phyloP scores from a whole-genome alignment of 2,113 vertebrate genomes.

The Probosciger aterrimus region DNA sequence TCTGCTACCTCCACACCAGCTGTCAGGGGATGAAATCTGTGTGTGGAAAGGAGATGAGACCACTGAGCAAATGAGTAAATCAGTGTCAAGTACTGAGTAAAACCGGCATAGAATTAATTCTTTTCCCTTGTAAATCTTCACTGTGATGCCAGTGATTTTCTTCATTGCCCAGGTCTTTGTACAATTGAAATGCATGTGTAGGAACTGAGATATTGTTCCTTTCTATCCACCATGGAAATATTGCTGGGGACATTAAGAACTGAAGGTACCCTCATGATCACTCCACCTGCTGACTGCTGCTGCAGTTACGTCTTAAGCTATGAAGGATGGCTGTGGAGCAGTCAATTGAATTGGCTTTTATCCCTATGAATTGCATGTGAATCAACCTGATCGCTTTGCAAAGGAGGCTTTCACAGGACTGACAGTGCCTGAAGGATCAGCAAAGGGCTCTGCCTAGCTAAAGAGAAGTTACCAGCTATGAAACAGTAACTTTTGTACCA shows the following conservation, averaged over 20 bases:
- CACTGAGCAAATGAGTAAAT: neutral
- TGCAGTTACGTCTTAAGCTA: neutral
- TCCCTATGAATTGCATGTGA: accelerated
- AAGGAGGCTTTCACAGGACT: neutral
- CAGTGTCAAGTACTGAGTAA: neutral
- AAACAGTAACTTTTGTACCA: neutral
- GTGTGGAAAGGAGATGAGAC: neutral
- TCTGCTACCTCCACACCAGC: neutral
- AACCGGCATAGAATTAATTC: neutral
- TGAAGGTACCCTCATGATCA: neutral
- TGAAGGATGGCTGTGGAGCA: neutral
- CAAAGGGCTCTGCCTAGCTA: neutral
- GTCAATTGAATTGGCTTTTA: neutral
- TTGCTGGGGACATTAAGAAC: neutral
- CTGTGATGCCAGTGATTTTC: neutral
- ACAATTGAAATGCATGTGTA: neutral
- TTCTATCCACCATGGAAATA: neutral
- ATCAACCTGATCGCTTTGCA: neutral
- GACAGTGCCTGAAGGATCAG: neutral
- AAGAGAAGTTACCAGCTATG: neutral
- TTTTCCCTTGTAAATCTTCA: neutral
- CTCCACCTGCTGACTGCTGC: neutral
- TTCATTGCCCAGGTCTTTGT: neutral
- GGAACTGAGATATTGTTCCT: neutral
- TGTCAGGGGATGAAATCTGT: constrained; percentile 56